Base-by-base conservation (phyloP, 1,140 invertebrate genomes). In the Cardiocondyla obscurior region DNA sequence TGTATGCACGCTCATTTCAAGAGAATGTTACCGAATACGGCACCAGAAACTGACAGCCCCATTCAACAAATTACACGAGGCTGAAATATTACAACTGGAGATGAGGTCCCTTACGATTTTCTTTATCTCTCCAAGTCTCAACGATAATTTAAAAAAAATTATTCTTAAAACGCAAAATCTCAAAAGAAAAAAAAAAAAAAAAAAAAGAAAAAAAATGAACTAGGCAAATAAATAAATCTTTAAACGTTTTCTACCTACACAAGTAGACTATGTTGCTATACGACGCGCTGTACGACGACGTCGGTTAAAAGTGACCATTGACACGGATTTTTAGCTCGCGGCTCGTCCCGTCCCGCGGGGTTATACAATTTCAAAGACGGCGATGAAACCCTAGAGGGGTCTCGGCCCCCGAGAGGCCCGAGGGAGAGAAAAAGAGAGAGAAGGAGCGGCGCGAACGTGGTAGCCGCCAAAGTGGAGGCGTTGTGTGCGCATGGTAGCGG, bases 401-500 rank as follows among this genome's bases (percentile, higher is more conserved):
- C 57, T 60, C 72, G 69, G 69, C 33, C 30, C 36, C 36, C 39
- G 1, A 76, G 57, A 49, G n/a, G 72, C 62, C 33, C 22, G 19
- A 42, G 60, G 46, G 22, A 58, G 51, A 69, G 25, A 83, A 25
- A 49, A 6, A 64, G 25, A 65, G 42, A 46, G 44, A 16, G 42
- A 62, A 22, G 14, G 74, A 67, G 12, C 49, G 58, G 46, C 42
- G 58, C 69, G 51, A 70, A 85, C 46, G 79, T 88, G 82, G 85
- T 87, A 82, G 81, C 82, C 72, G 83, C 60, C 69, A 65, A 82
- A 84, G 46, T 69, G 70, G 72, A 85, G 81, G 57, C 64, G 70
- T 82, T 93, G 92, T 92, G 92, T 93, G 91, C 91, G 91, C 87
- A 93, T 92, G 91, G 92, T 93, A 93, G 92, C 92, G 86, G 89